phyloP scores from a whole-genome alignment of 2,113 vertebrate genomes.

The Tragelaphus imberbis region DNA sequence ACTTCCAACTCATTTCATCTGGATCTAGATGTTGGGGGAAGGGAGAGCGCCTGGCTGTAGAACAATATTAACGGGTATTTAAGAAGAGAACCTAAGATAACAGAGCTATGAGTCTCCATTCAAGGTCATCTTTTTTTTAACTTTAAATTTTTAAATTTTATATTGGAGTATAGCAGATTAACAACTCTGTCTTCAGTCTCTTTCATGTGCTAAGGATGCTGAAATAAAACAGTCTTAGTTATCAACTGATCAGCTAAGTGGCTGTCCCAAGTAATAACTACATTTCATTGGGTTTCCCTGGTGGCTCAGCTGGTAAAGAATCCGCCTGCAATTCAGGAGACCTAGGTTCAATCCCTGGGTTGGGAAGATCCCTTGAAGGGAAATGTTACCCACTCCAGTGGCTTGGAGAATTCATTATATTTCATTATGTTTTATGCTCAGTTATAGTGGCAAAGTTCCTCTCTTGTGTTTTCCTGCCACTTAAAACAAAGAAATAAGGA shows the following conservation, averaged over 20 bases:
- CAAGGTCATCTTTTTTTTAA: not conserved
- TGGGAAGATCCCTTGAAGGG: not conserved
- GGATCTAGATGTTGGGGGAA: too few relatives aligned
- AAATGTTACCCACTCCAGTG: not conserved
- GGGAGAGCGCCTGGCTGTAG: not conserved
- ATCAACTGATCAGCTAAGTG: not conserved
- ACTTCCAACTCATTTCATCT: not conserved
- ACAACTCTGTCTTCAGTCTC: not conserved
- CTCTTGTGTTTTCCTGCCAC: not conserved
- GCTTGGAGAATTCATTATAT: not conserved
- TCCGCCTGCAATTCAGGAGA: not conserved
- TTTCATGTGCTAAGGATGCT: not conserved
- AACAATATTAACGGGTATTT: fast-evolving
- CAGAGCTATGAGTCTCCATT: not conserved
- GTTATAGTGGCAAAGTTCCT: not conserved
- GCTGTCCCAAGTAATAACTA: too few relatives aligned
- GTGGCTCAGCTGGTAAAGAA: not conserved
- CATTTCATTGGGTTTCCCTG: not conserved
- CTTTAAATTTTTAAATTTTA: not conserved
- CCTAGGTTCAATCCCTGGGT: not conserved
- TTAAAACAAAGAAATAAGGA: not conserved
- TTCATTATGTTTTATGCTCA: not conserved
- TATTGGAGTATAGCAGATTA: not conserved
- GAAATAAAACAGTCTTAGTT: not conserved
- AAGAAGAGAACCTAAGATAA: not conserved